phyloP scores from a whole-genome alignment of 2,888 invertebrate species.

The Andrena praecox region DNA sequence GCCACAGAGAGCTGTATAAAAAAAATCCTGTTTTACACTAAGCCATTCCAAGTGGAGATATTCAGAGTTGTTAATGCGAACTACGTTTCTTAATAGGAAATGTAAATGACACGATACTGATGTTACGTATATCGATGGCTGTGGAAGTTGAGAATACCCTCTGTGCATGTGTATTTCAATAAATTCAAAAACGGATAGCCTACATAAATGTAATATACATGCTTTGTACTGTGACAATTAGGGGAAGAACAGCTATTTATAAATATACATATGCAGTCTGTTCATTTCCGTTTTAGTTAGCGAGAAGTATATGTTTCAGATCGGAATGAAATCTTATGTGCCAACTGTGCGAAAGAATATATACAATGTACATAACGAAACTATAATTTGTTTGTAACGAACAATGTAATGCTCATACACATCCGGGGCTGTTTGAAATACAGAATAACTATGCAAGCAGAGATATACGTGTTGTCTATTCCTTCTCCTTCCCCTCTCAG shows the following conservation, averaged over 20 bases:
- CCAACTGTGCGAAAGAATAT: slow-evolving; percentile 23
- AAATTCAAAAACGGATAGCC: slow-evolving; percentile 25
- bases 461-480: slow-evolving; percentile 77
- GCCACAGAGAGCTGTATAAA: slow-evolving; percentile 93
- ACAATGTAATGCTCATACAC: slow-evolving; percentile 23
- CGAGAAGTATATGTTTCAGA: not conserved
- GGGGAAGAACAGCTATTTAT: slow-evolving; percentile 13
- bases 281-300: not conserved
- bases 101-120: slow-evolving; percentile 35
- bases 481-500: slow-evolving; percentile 88
- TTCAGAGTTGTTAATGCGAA: slow-evolving; percentile 15
- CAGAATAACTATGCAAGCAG: slow-evolving; percentile 66
- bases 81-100: slow-evolving; percentile 31
- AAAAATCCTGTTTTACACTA: slow-evolving; percentile 20
- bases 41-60: not conserved
- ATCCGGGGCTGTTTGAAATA: slow-evolving; percentile 28
- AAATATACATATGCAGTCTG: not conserved
- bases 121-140: slow-evolving; percentile 36
- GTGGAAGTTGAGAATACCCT: slow-evolving; percentile 18
- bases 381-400: slow-evolving; percentile 19
- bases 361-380: slow-evolving; percentile 16
- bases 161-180: slow-evolving; percentile 32
- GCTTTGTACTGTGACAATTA: slow-evolving; percentile 57
- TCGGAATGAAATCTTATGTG: slow-evolving; percentile 9
- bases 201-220: slow-evolving; percentile 44